A percentile compares a stretch with the other conserved stretches of the same genome.
Conservation (phyloP, 1,140 invertebrate species). For the Apocrypta bakeri region DNA sequence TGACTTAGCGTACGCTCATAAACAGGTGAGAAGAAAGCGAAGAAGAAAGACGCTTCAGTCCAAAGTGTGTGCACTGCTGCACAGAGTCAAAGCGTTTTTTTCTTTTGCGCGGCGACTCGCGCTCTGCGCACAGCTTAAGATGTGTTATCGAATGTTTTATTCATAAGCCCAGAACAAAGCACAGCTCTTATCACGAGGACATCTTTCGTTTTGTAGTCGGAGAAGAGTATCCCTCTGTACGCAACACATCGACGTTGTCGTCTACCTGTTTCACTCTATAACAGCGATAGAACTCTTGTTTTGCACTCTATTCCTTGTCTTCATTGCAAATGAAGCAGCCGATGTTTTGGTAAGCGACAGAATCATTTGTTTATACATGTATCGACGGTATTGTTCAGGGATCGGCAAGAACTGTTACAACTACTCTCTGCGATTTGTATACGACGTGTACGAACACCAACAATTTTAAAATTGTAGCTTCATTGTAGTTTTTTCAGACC, state of each 20-base stretch:
- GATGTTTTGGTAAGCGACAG: slow-evolving; percentile 38
- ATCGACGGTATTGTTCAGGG: slow-evolving; percentile 39
- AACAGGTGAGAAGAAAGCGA: neutral
- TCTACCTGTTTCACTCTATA: slow-evolving; percentile 6
- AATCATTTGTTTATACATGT: slow-evolving; percentile 47
- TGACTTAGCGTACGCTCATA: no score
- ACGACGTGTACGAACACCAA: no score
- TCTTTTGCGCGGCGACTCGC: slow-evolving; percentile 43
- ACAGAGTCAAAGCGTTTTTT: slow-evolving; percentile 35
- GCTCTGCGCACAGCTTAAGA: slow-evolving; percentile 64
- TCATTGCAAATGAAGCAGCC: slow-evolving; percentile 37
- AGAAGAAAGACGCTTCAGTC: neutral
- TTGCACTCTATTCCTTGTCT: slow-evolving; percentile 17
- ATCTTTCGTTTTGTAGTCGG: slow-evolving; percentile 61
- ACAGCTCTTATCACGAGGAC: slow-evolving; percentile 72
- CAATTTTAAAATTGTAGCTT: no score
- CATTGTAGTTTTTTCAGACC: no score
- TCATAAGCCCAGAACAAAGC: slow-evolving; percentile 73
- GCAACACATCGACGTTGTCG: slow-evolving; percentile 44
- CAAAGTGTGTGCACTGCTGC: slow-evolving; percentile 37
- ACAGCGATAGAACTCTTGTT: neutral
- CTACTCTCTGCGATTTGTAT: no score
- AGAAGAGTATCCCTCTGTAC: slow-evolving; percentile 49
- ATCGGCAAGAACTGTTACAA: neutral
- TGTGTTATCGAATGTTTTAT: slow-evolving; percentile 75